A percentile compares a stretch with the other conserved stretches of the same genome.
Conservation (phyloP, 2,888 invertebrate genomes). For the Oasisia sp. region DNA sequence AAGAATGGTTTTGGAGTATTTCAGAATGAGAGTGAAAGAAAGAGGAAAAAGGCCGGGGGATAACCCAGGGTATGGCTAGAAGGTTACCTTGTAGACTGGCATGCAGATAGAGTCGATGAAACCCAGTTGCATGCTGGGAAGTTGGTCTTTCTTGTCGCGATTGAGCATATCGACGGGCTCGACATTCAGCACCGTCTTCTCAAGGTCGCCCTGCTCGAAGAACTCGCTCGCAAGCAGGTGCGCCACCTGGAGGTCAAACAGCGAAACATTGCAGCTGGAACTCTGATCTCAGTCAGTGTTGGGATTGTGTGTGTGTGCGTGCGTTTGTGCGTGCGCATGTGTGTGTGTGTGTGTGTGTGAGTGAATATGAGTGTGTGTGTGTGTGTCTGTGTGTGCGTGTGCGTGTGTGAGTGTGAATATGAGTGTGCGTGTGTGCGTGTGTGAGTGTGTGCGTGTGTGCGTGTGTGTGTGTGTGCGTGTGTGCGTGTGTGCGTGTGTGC, state of each 20-base stretch:
- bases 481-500: too few relatives aligned
- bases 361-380: too few relatives aligned
- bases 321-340: too few relatives aligned
- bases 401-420: too few relatives aligned
- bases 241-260: slow-evolving; percentile 61
- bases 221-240: slow-evolving; percentile 64
- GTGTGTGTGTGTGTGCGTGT: too few relatives aligned
- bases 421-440: too few relatives aligned
- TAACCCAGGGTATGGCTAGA: background rate
- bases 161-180: slow-evolving; percentile 64
- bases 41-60: background rate
- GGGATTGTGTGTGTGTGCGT: too few relatives aligned
- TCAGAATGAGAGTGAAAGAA: background rate
- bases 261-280: background rate
- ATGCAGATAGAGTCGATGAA: slow-evolving; percentile 83
- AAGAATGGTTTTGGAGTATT: background rate
- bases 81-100: slow-evolving; percentile 61
- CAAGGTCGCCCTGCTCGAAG: slow-evolving; percentile 65
- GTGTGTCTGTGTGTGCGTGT: too few relatives aligned
- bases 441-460: too few relatives aligned
- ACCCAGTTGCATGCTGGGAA: slow-evolving; percentile 71
- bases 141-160: slow-evolving; percentile 58
- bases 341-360: too few relatives aligned
- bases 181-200: slow-evolving; percentile 61
- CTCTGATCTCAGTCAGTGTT: too few relatives aligned